phyloP scores from a whole-genome alignment of 2,888 invertebrate genomes.

The Sphinx pinastri region DNA sequence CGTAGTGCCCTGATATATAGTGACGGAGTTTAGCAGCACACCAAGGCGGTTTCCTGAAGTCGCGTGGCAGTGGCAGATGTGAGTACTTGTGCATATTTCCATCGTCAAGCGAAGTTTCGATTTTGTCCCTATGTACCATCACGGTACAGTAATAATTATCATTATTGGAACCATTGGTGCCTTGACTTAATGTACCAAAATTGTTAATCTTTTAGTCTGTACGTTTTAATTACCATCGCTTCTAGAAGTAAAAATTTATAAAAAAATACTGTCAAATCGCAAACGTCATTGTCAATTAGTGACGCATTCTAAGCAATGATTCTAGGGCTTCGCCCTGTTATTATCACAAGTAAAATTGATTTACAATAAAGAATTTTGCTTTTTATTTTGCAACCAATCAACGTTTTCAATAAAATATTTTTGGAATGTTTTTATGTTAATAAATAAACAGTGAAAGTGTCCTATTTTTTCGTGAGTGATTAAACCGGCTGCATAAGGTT shows the following conservation, averaged over 20 bases:
- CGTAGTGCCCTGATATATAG: no score
- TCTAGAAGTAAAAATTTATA: neutral
- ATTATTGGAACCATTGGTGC: neutral
- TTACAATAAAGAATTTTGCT: neutral
- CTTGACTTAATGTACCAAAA: no score
- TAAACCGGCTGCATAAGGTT: conserved; percentile 47
- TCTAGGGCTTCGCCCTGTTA: conserved; percentile 11
- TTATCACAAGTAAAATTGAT: neutral
- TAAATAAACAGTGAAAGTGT: conserved; percentile 12
- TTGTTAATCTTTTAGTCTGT: no score
- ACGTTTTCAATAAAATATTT: neutral
- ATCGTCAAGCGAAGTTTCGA: no score
- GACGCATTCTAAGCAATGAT: no score
- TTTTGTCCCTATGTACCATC: no score
- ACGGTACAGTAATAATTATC: no score
- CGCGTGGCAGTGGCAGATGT: no score
- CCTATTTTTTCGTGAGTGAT: conserved; percentile 32
- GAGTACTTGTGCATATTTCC: no score
- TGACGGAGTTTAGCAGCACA: no score
- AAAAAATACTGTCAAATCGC: neutral
- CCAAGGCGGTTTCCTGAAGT: no score
- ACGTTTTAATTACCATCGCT: neutral
- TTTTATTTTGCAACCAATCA: neutral
- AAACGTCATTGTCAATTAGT: neutral
- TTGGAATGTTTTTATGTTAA: neutral